A percentile compares a stretch with the other conserved stretches of the same genome.
Evolutionary conservation across 2,113 vertebrate species (phyloP).

Genomic region (Morone chrysops): DNA sequence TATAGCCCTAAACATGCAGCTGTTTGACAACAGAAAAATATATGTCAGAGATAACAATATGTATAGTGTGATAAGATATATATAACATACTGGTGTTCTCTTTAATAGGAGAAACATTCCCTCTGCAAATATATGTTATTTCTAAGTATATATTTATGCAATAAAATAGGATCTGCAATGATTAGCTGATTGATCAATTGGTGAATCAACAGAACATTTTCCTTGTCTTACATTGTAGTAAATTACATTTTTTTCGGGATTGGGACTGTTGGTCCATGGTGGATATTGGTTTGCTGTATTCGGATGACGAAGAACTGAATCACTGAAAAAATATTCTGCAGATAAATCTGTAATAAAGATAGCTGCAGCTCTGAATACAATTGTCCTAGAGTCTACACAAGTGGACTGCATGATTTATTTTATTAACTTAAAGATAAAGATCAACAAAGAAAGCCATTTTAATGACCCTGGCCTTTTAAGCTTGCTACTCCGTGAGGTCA

Average conservation of each 20-base stretch:
- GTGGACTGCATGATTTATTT: not conserved
- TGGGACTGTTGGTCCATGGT: no score
- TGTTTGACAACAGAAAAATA: conserved; percentile 7
- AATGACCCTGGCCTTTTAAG: not conserved
- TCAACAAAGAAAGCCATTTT: conserved; percentile 9
- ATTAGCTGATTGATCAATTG: not conserved
- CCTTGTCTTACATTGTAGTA: no score
- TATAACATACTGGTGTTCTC: not conserved
- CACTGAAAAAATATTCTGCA: no score
- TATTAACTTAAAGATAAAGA: conserved; percentile 23
- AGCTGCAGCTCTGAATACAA: not conserved
- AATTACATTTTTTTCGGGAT: no score
- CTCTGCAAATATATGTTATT: not conserved
- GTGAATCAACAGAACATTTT: no score
- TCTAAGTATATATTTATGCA: no score
- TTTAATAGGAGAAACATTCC: not conserved
- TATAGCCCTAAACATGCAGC: conserved; percentile 7
- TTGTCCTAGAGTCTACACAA: not conserved
- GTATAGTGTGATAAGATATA: not conserved
- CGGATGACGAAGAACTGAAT: not conserved
- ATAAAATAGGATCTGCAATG: not conserved
- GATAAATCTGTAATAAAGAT: not conserved
- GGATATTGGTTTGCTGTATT: not conserved
- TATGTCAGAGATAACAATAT: not conserved
- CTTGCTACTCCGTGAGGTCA: not conserved